Base-by-base conservation (phyloP, 2,113 vertebrate species). In the Nipponia nippon region DNA sequence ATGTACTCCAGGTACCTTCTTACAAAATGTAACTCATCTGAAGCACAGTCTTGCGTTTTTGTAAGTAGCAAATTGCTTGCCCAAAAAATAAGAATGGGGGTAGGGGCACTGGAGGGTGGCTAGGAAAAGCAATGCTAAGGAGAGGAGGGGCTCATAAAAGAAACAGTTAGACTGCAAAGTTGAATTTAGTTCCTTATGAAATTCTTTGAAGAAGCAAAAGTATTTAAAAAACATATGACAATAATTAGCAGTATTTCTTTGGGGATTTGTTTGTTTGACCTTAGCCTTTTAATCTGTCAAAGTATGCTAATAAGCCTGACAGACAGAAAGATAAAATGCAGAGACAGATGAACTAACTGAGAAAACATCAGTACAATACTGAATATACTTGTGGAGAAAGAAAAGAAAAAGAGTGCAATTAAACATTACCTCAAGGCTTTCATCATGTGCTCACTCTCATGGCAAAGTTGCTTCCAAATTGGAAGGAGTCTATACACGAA, bases 231-330 rank as follows among this genome's bases (percentile, higher is more conserved):
- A 96, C 97, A 97, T 96, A 97, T 97, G 97, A 98, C 95, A 98
- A 98, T 97, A 98, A 98, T 98, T 98, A 98, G 97, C 95, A 93
- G 95, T 87, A 97, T 98, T 98, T 98, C 98, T 98, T 97, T 89
- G 93, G 98, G 98, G 98, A 96, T 90, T 98, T 98, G 97, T 97
- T 98, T 96, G 97, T 97, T 98, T 98, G 98, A 98, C 98, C 97
- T 98, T 97, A 98, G 97, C 95, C 97, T 98, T 98, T 98, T 98
- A 98, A 98, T 98, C 97, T 98, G 98, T 97, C 98, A 98, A 96
- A 97, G 91, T 98, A 97, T 98, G 98, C 97, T 98, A 97, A 98
- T 98, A 95, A 96, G 96, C 84, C 95, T 96, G 92, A 96, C 95
- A 97, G 96, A 97, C 95, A 97, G 97, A 97, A 96, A 98, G 96